phyloP scores from a whole-genome alignment of 2,888 invertebrate species.

The Tetranychus piercei region DNA sequence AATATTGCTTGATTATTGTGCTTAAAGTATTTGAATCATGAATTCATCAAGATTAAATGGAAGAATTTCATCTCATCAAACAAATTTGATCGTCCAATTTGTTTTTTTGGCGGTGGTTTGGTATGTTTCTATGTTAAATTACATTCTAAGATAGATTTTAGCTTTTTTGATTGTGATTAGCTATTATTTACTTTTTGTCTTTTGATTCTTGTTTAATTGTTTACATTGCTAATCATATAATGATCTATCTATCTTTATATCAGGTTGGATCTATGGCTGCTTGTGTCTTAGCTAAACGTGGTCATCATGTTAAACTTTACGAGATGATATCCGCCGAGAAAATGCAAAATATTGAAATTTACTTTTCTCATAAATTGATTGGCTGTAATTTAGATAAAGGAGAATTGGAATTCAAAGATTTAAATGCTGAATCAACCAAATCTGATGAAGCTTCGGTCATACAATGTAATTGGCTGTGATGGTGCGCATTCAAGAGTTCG shows the following conservation, averaged over 20 bases:
- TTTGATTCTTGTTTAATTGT: no score
- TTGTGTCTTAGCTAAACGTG: slow-evolving; percentile 61
- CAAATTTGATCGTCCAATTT: no score
- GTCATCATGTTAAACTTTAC: slow-evolving; percentile 61
- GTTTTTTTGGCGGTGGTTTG: no score
- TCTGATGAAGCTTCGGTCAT: slow-evolving; percentile 50
- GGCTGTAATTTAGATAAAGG: slow-evolving; percentile 45
- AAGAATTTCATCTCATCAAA: no score
- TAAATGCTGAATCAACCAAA: background rate
- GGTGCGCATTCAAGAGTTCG: slow-evolving; percentile 80
- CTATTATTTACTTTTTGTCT: no score
- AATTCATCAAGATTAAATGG: no score
- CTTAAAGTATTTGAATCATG: no score
- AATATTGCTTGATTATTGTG: no score
- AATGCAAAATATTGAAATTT: slow-evolving; percentile 50
- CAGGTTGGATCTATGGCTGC: slow-evolving; percentile 65
- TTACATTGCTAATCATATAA: no score
- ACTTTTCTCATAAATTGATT: slow-evolving; percentile 67
- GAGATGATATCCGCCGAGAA: slow-evolving; percentile 76
- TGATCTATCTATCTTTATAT: background rate
- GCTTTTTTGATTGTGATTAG: no score
- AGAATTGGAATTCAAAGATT: slow-evolving; percentile 42
- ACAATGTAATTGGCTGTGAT: slow-evolving; percentile 80
- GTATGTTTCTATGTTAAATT: no score
- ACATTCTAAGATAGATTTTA: no score